These are phyloP conservation scores for Quadroppia sp. DNA, from an alignment of 2,888 invertebrate species.

Conservation along the genomic window DNA sequence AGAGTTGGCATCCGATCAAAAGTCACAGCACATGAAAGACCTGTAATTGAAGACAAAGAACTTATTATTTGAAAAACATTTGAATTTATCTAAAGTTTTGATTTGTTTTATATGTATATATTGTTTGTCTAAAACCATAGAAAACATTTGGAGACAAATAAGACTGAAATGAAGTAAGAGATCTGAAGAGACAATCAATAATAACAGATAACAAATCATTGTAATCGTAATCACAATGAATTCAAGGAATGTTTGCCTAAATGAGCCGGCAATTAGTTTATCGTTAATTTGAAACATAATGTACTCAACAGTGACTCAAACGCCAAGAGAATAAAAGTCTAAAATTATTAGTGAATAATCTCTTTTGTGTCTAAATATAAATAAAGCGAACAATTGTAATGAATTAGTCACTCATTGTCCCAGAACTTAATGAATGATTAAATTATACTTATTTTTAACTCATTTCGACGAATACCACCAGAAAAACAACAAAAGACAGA, in stretches of 20 bases:
- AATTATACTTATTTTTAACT: conserved; percentile 22
- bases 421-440: conserved; percentile 20
- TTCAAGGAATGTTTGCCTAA: not conserved
- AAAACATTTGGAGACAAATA: not conserved
- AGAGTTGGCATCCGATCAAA: conserved; percentile 20
- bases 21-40: not conserved
- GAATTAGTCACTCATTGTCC: conserved; percentile 23
- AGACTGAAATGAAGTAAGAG: not conserved
- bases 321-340: not conserved
- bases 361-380: conserved; percentile 28
- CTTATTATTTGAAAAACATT: conserved; percentile 19
- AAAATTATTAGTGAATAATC: conserved; percentile 24
- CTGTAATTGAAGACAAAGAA: not conserved
- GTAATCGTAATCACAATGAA: conserved; percentile 11
- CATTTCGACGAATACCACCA: conserved; percentile 6
- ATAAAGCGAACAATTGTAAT: conserved; percentile 3
- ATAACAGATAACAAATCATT: conserved; percentile 9
- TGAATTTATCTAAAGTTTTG: not conserved
- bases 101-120: too few species aligned
- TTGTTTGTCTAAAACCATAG: too few species aligned
- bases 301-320: conserved; percentile 3
- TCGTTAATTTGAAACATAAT: not conserved
- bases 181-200: conserved; percentile 1
- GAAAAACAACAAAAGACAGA: conserved; percentile 4
- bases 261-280: not conserved